A percentile compares a stretch with the other conserved stretches of the same genome.
phyloP scores from a whole-genome alignment of 1,140 invertebrate species.

The Mylabris phalerata region DNA sequence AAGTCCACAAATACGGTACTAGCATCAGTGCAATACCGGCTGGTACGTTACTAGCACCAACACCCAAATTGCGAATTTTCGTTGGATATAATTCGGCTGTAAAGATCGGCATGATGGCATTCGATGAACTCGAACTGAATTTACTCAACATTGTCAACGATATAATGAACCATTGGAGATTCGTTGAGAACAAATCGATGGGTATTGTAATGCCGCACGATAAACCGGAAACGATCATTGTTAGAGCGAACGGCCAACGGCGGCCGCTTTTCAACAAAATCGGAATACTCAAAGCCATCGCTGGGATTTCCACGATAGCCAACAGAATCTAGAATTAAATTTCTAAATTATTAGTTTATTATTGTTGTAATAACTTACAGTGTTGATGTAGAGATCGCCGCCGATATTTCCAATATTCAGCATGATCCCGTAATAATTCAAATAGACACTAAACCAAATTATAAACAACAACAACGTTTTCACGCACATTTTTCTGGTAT shows the following conservation, averaged over 20 bases:
- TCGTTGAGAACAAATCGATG: conserved; percentile 22
- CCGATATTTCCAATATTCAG: conserved; percentile 64
- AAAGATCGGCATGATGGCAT: conserved; percentile 65
- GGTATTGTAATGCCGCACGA: conserved; percentile 53
- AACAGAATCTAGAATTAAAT: conserved; percentile 44
- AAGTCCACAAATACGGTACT: conserved; percentile 64
- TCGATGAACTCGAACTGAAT: conserved; percentile 61
- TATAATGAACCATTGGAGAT: conserved; percentile 42
- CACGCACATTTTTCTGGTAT: conserved; percentile 52
- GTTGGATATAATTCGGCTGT: conserved; percentile 69
- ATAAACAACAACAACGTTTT: conserved; percentile 59
- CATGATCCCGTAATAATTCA: conserved; percentile 65
- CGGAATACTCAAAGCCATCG: conserved; percentile 62
- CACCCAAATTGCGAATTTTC: conserved; percentile 63
- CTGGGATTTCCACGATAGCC: conserved; percentile 64
- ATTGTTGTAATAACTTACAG: conserved; percentile 43
- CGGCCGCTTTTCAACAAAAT: conserved; percentile 62
- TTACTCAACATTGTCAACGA: conserved; percentile 49
- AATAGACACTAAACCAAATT: conserved; percentile 66
- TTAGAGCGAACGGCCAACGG: conserved; percentile 57
- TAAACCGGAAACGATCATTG: conserved; percentile 55
- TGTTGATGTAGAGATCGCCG: conserved; percentile 62
- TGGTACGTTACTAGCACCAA: conserved; percentile 62
- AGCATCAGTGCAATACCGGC: conserved; percentile 62
- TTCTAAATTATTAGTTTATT: neutral